These are phyloP conservation scores for Catajapyx aquilonaris DNA, from an alignment of 1,140 invertebrate genomes.

Conservation along the genomic window DNA sequence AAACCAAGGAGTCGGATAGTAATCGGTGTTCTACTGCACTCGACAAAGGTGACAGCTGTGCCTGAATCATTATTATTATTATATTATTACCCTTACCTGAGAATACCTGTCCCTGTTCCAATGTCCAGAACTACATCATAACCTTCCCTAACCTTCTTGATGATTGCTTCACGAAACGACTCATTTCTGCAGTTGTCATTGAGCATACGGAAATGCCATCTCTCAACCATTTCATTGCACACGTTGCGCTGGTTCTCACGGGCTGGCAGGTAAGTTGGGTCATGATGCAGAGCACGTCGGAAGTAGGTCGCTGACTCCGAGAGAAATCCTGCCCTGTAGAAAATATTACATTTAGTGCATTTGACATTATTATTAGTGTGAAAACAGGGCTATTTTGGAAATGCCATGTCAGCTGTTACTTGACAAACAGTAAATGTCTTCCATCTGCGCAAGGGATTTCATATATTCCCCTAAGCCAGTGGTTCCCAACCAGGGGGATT, in stretches of 20 bases:
- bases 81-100: too few relatives aligned
- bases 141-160: conserved; percentile 25
- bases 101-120: conserved; percentile 47
- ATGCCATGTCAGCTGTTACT: background rate
- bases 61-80: too few relatives aligned
- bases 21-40: too few relatives aligned
- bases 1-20: too few relatives aligned
- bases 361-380: too few relatives aligned
- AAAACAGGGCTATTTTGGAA: too few relatives aligned
- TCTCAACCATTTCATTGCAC: conserved; percentile 29
- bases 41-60: too few relatives aligned
- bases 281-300: conserved; percentile 16
- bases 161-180: conserved; percentile 38
- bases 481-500: too few relatives aligned
- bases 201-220: conserved; percentile 65
- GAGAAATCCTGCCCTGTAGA: conserved; percentile 17
- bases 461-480: too few relatives aligned
- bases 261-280: conserved; percentile 18
- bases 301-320: conserved; percentile 19
- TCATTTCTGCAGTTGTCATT: conserved; percentile 47
- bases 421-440: conserved; percentile 17
- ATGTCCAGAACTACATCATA: conserved; percentile 41
- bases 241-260: conserved; percentile 22
- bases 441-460: conserved; percentile 18
- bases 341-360: conserved; percentile 1